Evolutionary conservation across 1,140 invertebrate species (phyloP), one percentile per base, ranked within the genome.

Genomic region (Lycorma delicatula): DNA sequence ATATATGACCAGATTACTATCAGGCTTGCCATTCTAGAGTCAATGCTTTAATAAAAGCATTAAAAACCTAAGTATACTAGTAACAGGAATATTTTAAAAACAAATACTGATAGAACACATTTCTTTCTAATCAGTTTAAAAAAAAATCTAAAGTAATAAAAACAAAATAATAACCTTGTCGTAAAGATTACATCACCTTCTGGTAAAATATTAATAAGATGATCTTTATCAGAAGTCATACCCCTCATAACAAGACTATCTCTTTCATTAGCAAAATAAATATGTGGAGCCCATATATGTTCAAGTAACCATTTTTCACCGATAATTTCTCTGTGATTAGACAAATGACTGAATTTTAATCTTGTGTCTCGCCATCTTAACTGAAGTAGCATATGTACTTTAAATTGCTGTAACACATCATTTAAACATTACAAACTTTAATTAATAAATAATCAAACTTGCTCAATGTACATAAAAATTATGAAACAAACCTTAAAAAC

Each of bases 161-260:
- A 38, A 13, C 13, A 38, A 38, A 4, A 38, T 18, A 3, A 12
- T n/a, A 27, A 51, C 49, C 49, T 51, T 2, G 49, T 27, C 1
- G 49, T 51, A 20, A 51, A 51, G 16, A 51, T 23, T 7, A 51
- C 49, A 28, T 51, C 49, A 0, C 49, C 49, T 25, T 51, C 25
- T 12, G 49, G 49, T 13, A 51, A n/a, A 27, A 51, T 51, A 11
- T 23, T 27, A 9, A 51, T 26, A 6, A 51, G 23, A 11, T 51
- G 23, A 28, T 51, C 49, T 20, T 28, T 27, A 26, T 51, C 18
- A 4, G n/a, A 28, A 38, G 36, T 5, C 49, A 27, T 28, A 2
- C 41, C 41, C 11, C 23, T 44, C 41, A 44, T 44, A 9, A 44
- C 41, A 16, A 44, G 41, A 18, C 41, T 44, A 13, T 44, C 41